Evolutionary conservation across 2,797 vertebrate genomes (phyloP).

Genomic region (Echiichthys vipera): DNA sequence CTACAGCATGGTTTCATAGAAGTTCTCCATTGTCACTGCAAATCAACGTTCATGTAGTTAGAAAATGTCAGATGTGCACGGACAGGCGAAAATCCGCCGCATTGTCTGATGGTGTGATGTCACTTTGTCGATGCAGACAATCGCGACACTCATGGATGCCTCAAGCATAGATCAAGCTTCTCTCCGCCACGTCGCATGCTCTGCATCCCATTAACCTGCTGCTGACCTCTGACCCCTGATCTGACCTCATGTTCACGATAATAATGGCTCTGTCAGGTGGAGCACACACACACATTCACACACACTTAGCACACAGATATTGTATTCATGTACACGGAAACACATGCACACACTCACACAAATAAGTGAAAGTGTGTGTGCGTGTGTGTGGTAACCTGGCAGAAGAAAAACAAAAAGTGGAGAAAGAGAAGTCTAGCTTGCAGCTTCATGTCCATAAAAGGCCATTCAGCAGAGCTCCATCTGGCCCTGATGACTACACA

Average conservation of each 20-base stretch:
- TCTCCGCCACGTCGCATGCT: background rate
- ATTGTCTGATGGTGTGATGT: too few relatives aligned
- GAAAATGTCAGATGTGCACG: too few relatives aligned
- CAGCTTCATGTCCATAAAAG: slow-evolving; percentile 65
- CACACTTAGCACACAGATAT: background rate
- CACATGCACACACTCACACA: background rate
- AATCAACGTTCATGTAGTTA: too few relatives aligned
- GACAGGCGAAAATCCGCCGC: too few relatives aligned
- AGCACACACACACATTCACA: slow-evolving; percentile 10
- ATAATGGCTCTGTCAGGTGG: slow-evolving; percentile 29
- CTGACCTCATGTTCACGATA: slow-evolving; percentile 12
- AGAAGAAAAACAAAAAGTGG: slow-evolving; percentile 47
- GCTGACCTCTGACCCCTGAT: slow-evolving; percentile 35
- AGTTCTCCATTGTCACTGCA: too few relatives aligned
- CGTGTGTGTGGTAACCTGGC: background rate
- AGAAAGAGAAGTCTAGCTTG: slow-evolving; percentile 23
- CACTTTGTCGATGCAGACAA: too few relatives aligned
- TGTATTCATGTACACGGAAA: background rate
- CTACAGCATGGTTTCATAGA: too few relatives aligned
- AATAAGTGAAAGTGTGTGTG: background rate
- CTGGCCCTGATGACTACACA: slow-evolving; percentile 51
- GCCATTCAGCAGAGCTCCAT: slow-evolving; percentile 46
- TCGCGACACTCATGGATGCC: too few relatives aligned
- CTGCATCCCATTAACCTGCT: slow-evolving; percentile 36
- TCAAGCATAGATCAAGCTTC: too few relatives aligned